Base-by-base conservation (phyloP, 2,797 vertebrate species). In the Cuculus canorus region DNA sequence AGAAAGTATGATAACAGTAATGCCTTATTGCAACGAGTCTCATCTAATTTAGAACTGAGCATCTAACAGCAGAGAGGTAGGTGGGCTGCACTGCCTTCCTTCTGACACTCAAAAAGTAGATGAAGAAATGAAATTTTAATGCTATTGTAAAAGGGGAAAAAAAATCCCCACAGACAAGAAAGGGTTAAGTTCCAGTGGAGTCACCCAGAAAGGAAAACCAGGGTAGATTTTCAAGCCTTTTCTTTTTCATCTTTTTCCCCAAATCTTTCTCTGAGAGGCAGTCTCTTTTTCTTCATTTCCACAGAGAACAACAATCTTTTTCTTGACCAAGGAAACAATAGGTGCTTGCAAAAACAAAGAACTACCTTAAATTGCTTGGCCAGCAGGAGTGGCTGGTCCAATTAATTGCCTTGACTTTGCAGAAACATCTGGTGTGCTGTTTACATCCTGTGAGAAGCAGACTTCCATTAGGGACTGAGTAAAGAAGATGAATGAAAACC, bases 361-460 rank as follows among this genome's bases (percentile, higher is more conserved):
- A 41, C 23, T 79, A 69, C 27, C 71, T 87, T 75, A 89, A 89
- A 91, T 60, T 70, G 60, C 78, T 87, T 82, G 83, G 75, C 64
- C 48, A 82, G 70, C 7, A 27, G 45, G 48, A 95, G 39, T 60
- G 48, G 41, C 78, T 68, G 45, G 32, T 71, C 93, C 76, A 87
- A 41, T 86, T 94, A 86, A 92, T 92, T 84, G 43, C 75, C 59
- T 84, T 73, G 78, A 81, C 72, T 94, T 91, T 52, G 79, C 79
- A 93, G 71, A 78, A 89, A 85, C 54, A 72, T 64, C 82, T 94
- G 92, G 69, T 30, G 33, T 61, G 54, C 48, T 83, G 72, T 65
- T 92, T 89, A 52, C 79, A 72, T 64, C 65, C 84, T 78, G 41
- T 32, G 28, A 81, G 75, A 81, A 52, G 33, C 47, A 89, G 72